Conservation (phyloP, 2,113 vertebrate genomes). For the Notarius quadriscutis region DNA sequence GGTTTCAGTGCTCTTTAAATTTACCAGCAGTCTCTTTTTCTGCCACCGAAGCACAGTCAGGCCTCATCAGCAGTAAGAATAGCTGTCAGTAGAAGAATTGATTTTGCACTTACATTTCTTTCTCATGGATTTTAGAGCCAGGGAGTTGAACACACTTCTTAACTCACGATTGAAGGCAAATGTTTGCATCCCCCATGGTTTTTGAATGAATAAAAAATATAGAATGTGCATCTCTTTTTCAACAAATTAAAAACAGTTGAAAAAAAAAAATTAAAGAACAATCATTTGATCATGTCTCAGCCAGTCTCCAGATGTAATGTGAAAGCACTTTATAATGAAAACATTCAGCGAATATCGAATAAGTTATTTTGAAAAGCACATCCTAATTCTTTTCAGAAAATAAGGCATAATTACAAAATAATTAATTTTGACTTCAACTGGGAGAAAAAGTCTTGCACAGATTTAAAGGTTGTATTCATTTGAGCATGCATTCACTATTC, state of each 20-base stretch:
- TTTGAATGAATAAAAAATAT: not conserved
- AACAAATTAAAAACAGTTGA: not conserved
- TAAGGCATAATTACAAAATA: not conserved
- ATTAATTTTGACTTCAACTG: not conserved
- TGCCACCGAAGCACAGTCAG: conserved; percentile 34
- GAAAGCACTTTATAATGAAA: not conserved
- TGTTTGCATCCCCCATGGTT: not conserved
- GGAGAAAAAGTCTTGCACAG: not conserved
- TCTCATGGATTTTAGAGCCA: conserved; percentile 22
- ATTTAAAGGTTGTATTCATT: not conserved
- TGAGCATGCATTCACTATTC: not conserved
- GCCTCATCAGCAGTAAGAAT: conserved; percentile 40
- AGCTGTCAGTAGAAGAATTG: conserved; percentile 34
- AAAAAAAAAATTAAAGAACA: not conserved
- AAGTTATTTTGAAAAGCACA: not conserved
- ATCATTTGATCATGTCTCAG: not conserved
- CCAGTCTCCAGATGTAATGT: not conserved
- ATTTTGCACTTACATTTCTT: conserved; percentile 35
- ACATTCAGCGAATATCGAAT: not conserved
- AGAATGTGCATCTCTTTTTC: not conserved
- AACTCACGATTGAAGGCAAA: not conserved
- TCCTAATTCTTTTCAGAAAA: not conserved
- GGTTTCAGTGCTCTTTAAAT: not conserved
- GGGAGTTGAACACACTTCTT: not conserved
- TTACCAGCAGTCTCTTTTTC: not conserved